Evolutionary conservation across 2,888 invertebrate genomes (phyloP), one percentile per base, ranked within the genome.

Genomic region (Apamea anceps): DNA sequence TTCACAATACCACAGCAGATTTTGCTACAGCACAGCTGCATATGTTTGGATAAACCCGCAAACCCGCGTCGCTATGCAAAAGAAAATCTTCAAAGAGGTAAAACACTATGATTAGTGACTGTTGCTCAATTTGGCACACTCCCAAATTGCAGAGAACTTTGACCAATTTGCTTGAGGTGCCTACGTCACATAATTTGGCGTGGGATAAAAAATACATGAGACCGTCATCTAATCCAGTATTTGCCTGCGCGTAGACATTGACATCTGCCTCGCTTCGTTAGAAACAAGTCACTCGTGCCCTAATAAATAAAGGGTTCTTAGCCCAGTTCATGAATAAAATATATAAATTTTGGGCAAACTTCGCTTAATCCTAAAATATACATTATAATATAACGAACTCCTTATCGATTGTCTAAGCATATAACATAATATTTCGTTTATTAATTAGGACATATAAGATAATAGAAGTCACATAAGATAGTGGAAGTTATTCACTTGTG

Each of bases 81-180:
- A 70, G 75, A 79, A 66, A 83, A 77, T 81, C 77, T 75, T 88
- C 85, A 82, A 87, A 87, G 84, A 82, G 78, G 81, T 87, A 77
- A 90, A 85, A 84, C 84, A 83, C 85, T 89, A 90, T 91, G 91
- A 92, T 91, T 91, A 89, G 89, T 89, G 80, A 65, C 72, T 86
- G 87, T 90, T 85, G 83, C 86, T 87, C 89, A 90, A 92, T 92
- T 93, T 92, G 93, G 92, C 90, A 81, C 45, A 45, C 60, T 73
- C 86, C 93, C 93, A 93, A 92, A 92, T 93, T 89, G 89, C 89
- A 88, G 88, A 84, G 91, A 87, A 90, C 91, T 92, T 91, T 91
- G 92, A 89, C 88, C 91, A 93, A 93, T 93, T 92, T 92, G 86
- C 86, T 57, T 81, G 88, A 84, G 80, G 67, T 78, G 76, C 60